Percentiles rank a stretch among this genome's conserved stretches.
Evolutionary conservation across 2,888 invertebrate species (phyloP).

Genomic region (Imbricaverruca yamaguchii): DNA sequence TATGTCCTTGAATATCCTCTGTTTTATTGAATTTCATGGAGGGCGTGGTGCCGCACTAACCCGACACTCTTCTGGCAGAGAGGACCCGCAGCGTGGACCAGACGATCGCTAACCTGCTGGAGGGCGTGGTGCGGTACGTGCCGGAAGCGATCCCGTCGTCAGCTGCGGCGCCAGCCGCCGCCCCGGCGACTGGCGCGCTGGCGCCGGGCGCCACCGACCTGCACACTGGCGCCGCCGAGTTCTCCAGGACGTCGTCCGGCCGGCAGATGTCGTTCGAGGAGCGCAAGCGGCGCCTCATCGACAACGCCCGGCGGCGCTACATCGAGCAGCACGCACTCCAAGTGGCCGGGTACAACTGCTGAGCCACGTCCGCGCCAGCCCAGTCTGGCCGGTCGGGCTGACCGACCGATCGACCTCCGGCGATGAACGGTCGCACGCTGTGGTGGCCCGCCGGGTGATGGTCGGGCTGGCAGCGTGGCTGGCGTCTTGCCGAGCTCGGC

Average conservation of each 20-base stretch:
- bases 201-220: conserved; percentile 27
- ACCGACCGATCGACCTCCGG: too few relatives aligned
- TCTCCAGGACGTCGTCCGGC: conserved; percentile 48
- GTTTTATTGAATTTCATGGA: too few relatives aligned
- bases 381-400: too few relatives aligned
- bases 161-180: not conserved
- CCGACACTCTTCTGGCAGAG: conserved; percentile 45
- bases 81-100: conserved; percentile 65
- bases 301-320: conserved; percentile 58
- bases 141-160: conserved; percentile 47
- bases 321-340: conserved; percentile 32
- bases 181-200: not conserved
- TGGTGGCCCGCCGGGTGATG: too few relatives aligned
- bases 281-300: conserved; percentile 66
- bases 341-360: conserved; percentile 22
- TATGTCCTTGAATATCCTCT: too few relatives aligned
- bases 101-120: conserved; percentile 71
- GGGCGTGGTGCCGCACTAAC: too few relatives aligned
- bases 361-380: not conserved
- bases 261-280: conserved; percentile 68
- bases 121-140: conserved; percentile 52
- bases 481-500: too few relatives aligned
- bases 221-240: conserved; percentile 41
- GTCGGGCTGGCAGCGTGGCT: too few relatives aligned
- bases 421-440: too few relatives aligned